phyloP scores from a whole-genome alignment of 2,113 vertebrate genomes.

The Butastur rufipennis region DNA sequence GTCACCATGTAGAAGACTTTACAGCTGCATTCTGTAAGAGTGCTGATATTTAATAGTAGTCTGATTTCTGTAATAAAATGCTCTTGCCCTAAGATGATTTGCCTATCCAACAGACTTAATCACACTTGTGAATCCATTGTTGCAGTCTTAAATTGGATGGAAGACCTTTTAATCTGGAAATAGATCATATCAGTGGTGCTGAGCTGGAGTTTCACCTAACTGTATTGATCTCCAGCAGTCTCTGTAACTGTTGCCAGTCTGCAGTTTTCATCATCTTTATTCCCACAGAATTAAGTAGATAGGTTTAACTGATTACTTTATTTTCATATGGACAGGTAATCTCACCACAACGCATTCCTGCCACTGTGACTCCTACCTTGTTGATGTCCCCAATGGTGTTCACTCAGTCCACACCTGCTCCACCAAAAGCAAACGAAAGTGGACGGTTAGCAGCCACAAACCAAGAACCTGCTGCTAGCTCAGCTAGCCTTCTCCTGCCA shows the following conservation, averaged over 20 bases:
- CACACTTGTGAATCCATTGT: not conserved
- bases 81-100: not conserved
- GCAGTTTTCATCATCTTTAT: not conserved
- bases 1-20: not conserved
- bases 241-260: not conserved
- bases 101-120: not conserved
- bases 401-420: slow-evolving; percentile 64
- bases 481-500: slow-evolving; percentile 48
- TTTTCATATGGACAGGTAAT: slow-evolving; percentile 68
- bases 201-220: not conserved
- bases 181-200: not conserved
- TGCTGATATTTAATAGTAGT: not conserved
- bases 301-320: not conserved
- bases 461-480: not conserved
- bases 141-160: not conserved
- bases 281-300: rapidly evolving
- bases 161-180: not conserved
- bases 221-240: rapidly evolving
- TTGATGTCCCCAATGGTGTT: slow-evolving; percentile 90
- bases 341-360: slow-evolving; percentile 78
- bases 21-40: not conserved
- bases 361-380: slow-evolving; percentile 75
- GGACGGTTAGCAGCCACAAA: not conserved
- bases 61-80: not conserved
- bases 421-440: not conserved